These are phyloP conservation scores for Onychostoma macrolepis DNA, from an alignment of 2,113 vertebrate species.

Conservation along the genomic window DNA sequence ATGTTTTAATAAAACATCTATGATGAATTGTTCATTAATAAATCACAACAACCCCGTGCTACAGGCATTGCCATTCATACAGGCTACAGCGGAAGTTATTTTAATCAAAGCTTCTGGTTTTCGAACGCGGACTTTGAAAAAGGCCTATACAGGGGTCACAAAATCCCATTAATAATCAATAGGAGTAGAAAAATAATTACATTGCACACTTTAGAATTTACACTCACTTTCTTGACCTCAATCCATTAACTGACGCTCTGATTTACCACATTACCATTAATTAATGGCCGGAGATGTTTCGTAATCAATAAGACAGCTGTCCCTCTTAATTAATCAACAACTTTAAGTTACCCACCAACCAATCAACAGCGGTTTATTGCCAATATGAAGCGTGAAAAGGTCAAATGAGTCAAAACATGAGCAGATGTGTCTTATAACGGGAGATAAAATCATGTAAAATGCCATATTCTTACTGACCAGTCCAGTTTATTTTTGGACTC, in stretches of 20 bases:
- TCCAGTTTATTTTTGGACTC: not conserved
- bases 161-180: not conserved
- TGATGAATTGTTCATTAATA: too few relatives aligned
- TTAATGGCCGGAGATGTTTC: not conserved
- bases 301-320: slow-evolving; percentile 26
- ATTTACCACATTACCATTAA: slow-evolving; percentile 27
- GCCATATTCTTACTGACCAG: not conserved
- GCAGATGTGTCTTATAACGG: not conserved
- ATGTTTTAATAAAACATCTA: too few relatives aligned
- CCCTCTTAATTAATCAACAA: not conserved
- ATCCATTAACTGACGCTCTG: not conserved
- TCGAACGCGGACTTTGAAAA: too few relatives aligned
- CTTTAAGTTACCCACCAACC: not conserved
- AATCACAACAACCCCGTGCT: too few relatives aligned
- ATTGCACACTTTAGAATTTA: not conserved
- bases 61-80: too few relatives aligned
- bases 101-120: too few relatives aligned
- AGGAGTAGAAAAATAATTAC: not conserved
- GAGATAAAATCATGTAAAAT: not conserved
- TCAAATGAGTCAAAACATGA: slow-evolving; percentile 10
- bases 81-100: too few relatives aligned
- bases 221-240: not conserved
- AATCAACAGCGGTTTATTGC: slow-evolving; percentile 14
- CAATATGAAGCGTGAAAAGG: not conserved
- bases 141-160: not conserved